Base-by-base conservation (phyloP, 2,888 invertebrate species). In the Spodoptera littoralis region DNA sequence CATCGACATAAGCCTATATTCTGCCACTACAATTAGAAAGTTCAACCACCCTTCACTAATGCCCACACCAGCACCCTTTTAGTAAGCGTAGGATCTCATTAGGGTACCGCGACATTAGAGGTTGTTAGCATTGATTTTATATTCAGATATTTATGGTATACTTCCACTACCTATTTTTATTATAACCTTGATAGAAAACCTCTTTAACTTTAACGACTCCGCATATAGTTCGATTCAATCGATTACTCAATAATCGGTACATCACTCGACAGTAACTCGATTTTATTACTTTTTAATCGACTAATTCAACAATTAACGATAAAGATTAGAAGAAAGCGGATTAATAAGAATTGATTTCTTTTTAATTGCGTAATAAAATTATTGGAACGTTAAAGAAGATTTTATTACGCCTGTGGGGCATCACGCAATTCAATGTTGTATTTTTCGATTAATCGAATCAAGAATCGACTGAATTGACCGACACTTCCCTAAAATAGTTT, bases 11-110 rank as follows among this genome's bases (percentile, higher is more conserved):
- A 41, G 44, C 55, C 46, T 57, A 46, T 67, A 51, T 65, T 58
- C 65, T 30, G 18, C 51, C 56, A 53, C 55, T 47, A 67, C 42
- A 64, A 60, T 73, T 70, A 53, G 55, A 54, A 68, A 71, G 84
- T 77, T 83, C 83, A 85, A 75, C 65, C 68, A 81, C 80, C 83
- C 60, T 58, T 24, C 53, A 65, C 65, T 72, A 79, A 80, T 76
- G 64, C 57, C 71, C 77, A 75, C 80, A 75, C 80, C 79, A 78
- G 70, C 56, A 55, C 36, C 53, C 50, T 51, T 49, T 57, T 53
- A 55, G 51, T 65, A 64, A 59, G 59, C 30, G 24, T 42, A 27
- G 54, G 50, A 41, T 71, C 49, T 42, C 22, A 56, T 65, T 65
- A 64, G 9, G 24, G 41, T 52, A 43, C 41, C 47, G 58, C 64